Conservation (phyloP, 2,888 invertebrate genomes). For the Conops quadrifasciatus region DNA sequence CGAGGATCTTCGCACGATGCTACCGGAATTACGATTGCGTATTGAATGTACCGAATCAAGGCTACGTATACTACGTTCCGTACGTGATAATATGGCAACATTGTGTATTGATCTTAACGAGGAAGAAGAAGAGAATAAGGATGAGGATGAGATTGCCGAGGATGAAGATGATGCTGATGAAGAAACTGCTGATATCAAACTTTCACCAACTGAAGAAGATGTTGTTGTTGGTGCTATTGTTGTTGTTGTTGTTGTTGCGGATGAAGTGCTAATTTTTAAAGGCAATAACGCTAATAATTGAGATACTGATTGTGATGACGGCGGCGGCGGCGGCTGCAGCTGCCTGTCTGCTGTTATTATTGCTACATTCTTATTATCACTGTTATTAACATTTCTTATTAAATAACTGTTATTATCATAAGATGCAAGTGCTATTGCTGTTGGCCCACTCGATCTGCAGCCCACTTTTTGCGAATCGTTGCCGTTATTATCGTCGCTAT, state of each 20-base stretch:
- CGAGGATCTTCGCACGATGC: conserved; percentile 43
- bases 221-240: conserved; percentile 40
- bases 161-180: conserved; percentile 37
- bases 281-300: conserved; percentile 34
- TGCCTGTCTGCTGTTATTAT: no score
- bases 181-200: conserved; percentile 28
- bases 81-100: conserved; percentile 57
- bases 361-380: no score
- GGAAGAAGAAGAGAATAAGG: conserved; percentile 24
- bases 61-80: conserved; percentile 61
- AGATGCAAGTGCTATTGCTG: no score
- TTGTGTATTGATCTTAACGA: conserved; percentile 23
- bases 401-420: no score
- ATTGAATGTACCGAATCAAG: conserved; percentile 31
- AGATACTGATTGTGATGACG: conserved; percentile 29
- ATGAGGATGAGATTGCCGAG: conserved; percentile 33
- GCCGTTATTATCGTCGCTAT: no score
- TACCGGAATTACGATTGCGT: conserved; percentile 35
- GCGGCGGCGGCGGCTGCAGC: no score
- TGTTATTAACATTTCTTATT: no score
- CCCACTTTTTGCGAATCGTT: no score
- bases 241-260: conserved; percentile 31
- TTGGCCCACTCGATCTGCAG: no score
- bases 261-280: conserved; percentile 26
- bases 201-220: conserved; percentile 39